Evolutionary conservation across 2,113 vertebrate genomes (phyloP).

Genomic region (Monopterus albus): DNA sequence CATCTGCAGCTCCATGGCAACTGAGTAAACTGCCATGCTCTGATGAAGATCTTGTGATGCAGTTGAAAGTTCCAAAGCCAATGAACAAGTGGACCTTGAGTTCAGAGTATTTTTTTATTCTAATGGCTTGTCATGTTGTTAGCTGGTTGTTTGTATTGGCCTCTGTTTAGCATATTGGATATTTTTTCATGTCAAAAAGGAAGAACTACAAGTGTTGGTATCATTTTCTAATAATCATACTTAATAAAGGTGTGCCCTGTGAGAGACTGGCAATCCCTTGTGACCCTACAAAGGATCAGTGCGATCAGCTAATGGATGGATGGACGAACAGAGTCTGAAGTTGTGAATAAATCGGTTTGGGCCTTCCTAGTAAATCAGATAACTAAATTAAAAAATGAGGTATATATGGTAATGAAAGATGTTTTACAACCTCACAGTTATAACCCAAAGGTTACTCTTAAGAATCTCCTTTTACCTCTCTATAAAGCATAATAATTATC

Average conservation of each 20-base stretch:
- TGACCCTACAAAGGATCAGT: too few relatives aligned
- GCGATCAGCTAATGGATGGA: too few relatives aligned
- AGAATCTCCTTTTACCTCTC: neutral
- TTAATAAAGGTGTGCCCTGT: neutral
- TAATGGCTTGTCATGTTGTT: neutral
- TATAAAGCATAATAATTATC: neutral
- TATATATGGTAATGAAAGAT: too few relatives aligned
- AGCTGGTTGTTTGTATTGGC: neutral
- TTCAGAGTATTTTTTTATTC: neutral
- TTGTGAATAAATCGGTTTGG: too few relatives aligned
- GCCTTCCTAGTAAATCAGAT: too few relatives aligned
- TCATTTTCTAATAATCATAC: slow-evolving; percentile 12
- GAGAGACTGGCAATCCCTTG: too few relatives aligned
- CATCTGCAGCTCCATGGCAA: neutral
- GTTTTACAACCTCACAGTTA: neutral
- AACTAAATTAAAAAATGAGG: too few relatives aligned
- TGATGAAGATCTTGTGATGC: neutral
- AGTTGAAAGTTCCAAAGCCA: neutral
- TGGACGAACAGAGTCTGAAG: too few relatives aligned
- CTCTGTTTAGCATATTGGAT: neutral
- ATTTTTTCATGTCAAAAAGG: neutral
- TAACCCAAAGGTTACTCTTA: neutral
- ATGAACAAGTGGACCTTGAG: neutral
- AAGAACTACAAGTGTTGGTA: neutral
- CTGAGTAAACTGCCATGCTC: neutral